Evolutionary conservation across 2,113 vertebrate species (phyloP).

Genomic region (Daboia siamensis): DNA sequence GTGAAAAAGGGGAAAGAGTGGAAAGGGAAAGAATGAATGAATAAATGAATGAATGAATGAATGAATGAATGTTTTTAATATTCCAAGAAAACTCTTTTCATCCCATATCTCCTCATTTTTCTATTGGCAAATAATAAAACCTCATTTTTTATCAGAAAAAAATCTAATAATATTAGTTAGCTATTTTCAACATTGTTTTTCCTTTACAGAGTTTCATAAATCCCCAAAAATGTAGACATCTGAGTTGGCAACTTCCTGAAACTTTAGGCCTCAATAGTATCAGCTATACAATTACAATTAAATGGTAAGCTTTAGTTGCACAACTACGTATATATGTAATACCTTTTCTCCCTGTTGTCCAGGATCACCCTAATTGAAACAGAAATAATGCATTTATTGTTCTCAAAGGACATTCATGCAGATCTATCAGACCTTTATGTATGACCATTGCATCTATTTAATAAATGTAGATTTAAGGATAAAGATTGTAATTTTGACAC

Average conservation of each 20-base stretch:
- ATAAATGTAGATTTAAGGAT: not conserved
- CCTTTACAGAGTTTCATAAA: not conserved
- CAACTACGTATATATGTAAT: conserved; percentile 44
- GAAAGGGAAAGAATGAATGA: not conserved
- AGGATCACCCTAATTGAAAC: conserved; percentile 85
- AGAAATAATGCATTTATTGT: conserved; percentile 44
- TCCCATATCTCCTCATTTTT: not conserved
- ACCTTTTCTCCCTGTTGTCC: conserved; percentile 96
- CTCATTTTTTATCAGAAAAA: not conserved
- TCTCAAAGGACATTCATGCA: not conserved
- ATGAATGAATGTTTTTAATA: not conserved
- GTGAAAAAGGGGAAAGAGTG: not conserved
- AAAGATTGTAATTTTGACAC: not conserved
- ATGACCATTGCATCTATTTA: not conserved
- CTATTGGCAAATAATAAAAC: not conserved
- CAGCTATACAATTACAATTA: not conserved
- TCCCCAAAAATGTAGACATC: not conserved
- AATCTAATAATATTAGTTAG: not conserved
- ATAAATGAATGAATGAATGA: not conserved
- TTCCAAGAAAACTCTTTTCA: not conserved
- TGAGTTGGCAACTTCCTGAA: not conserved
- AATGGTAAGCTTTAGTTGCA: not conserved
- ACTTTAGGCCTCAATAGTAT: not conserved
- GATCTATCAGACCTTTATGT: not conserved
- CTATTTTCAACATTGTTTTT: not conserved